Conservation (phyloP, 2,888 invertebrate species). For the Apamea sordens region DNA sequence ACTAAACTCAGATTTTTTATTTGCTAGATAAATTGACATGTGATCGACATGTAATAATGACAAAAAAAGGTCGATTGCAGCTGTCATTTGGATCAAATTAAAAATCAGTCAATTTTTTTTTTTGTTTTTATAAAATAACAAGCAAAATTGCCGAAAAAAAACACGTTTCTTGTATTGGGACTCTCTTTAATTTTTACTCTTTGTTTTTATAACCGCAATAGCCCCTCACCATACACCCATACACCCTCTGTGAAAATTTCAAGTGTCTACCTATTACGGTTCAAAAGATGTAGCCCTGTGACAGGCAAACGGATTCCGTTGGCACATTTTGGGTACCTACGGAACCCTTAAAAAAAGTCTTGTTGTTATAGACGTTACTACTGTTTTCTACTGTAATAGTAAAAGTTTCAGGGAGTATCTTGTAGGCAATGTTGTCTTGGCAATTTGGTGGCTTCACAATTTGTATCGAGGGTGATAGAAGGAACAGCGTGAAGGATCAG, state of each 20-base stretch:
- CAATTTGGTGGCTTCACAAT: not conserved
- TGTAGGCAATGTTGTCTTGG: not conserved
- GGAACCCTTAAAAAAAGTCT: not conserved
- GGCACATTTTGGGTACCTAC: no score
- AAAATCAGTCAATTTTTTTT: no score
- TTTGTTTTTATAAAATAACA: no score
- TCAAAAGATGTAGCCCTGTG: not conserved
- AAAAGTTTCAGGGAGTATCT: conserved; percentile 25
- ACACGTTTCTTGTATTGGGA: not conserved
- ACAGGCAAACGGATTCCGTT: not conserved
- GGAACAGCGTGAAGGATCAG: not conserved
- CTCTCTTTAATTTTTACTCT: not conserved
- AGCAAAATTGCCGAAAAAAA: not conserved
- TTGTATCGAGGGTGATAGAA: not conserved
- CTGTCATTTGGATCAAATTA: no score
- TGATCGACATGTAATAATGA: no score
- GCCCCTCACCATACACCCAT: no score
- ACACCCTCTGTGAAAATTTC: not conserved
- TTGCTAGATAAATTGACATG: no score
- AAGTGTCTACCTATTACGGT: not conserved
- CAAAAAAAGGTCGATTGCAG: no score
- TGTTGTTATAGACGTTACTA: conserved; percentile 27
- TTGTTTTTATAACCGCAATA: not conserved
- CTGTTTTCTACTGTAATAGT: conserved; percentile 30
- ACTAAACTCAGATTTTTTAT: not conserved